A percentile compares a stretch with the other conserved stretches of the same genome.
These are phyloP conservation scores for Kobus ellipsiprymnus DNA, from an alignment of 2,113 vertebrate species.

Conservation along the genomic window DNA sequence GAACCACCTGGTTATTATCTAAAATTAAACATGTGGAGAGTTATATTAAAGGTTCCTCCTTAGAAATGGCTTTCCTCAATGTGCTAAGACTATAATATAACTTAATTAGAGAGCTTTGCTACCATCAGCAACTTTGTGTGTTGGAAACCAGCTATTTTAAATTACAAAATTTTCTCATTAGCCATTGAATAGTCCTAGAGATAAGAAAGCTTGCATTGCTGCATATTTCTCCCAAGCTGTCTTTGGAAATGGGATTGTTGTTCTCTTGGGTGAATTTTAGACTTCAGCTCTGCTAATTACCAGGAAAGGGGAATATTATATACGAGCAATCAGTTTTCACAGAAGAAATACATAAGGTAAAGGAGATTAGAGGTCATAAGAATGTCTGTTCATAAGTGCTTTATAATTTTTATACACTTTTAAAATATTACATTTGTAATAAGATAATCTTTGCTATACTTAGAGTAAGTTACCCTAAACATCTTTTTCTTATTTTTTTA, in stretches of 20 bases:
- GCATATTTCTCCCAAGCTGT: slow-evolving; percentile 31
- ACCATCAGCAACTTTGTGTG: slow-evolving; percentile 31
- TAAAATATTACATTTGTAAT: not conserved
- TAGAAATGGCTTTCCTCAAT: not conserved
- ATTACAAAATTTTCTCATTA: slow-evolving; percentile 46
- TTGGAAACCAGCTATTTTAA: slow-evolving; percentile 36
- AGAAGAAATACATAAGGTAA: not conserved
- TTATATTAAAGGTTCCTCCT: not conserved
- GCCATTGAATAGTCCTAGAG: slow-evolving; percentile 1
- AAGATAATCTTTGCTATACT: not conserved
- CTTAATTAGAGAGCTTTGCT: slow-evolving; percentile 35
- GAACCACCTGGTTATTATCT: slow-evolving; percentile 18
- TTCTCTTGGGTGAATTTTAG: not conserved
- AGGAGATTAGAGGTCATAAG: not conserved
- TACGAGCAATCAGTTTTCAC: not conserved
- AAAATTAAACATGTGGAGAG: not conserved
- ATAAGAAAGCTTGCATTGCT: slow-evolving; percentile 23
- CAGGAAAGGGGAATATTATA: slow-evolving; percentile 1
- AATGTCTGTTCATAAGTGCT: not conserved
- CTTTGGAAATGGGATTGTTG: not conserved
- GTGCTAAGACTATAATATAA: slow-evolving; percentile 5
- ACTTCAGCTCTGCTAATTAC: slow-evolving; percentile 25
- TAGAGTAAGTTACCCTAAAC: not conserved
- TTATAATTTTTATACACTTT: not conserved
- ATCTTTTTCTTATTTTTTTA: slow-evolving; percentile 24